phyloP scores from a whole-genome alignment of 1,140 invertebrate species.

The Pseudomyrmex gracilis region DNA sequence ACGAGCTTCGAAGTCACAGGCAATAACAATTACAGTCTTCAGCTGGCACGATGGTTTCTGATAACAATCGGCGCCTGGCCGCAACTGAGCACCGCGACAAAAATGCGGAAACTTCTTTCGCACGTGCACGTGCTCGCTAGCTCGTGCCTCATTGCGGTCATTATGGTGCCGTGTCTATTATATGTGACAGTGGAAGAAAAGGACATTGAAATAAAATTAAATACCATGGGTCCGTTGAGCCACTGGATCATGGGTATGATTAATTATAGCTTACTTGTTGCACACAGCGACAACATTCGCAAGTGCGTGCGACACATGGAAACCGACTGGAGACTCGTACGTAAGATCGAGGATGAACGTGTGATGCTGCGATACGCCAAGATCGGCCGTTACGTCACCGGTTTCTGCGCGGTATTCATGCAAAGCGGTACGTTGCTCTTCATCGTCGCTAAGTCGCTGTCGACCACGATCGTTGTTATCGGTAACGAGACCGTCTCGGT shows the following conservation, averaged over 20 bases:
- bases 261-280: conserved; percentile 72
- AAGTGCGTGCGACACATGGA: conserved; percentile 72
- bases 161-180: conserved; percentile 3
- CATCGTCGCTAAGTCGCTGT: conserved; percentile 51
- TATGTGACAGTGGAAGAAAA: conserved; percentile 67
- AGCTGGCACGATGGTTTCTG: conserved; percentile 64
- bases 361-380: conserved; percentile 51
- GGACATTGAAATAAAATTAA: conserved; percentile 65
- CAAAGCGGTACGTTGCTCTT: conserved; percentile 45
- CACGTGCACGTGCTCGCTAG: not conserved
- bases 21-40: conserved; percentile 52
- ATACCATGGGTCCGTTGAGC: conserved; percentile 71
- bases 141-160: not conserved
- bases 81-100: not conserved
- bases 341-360: not conserved
- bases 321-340: conserved; percentile 71
- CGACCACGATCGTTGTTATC: not conserved
- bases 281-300: conserved; percentile 65
- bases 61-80: conserved; percentile 66
- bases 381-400: conserved; percentile 36
- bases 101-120: not conserved
- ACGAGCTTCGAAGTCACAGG: not conserved
- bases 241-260: conserved; percentile 75
- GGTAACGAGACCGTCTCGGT: not conserved
- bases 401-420: conserved; percentile 56